Percentiles rank a stretch among this genome's conserved stretches.
These are phyloP conservation scores for Thomomys bottae DNA, from an alignment of 2,113 vertebrate genomes.

Conservation along the genomic window DNA sequence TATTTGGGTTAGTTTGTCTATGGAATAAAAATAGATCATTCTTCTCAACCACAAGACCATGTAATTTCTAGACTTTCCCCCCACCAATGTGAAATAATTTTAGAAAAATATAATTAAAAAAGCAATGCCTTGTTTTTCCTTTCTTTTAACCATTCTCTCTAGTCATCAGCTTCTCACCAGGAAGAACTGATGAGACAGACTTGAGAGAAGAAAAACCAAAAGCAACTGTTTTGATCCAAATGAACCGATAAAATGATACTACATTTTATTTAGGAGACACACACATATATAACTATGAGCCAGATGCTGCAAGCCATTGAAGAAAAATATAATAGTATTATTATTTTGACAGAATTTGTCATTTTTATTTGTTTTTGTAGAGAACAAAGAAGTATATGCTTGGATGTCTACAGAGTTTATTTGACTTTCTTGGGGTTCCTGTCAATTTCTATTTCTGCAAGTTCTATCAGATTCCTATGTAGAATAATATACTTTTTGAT, in stretches of 20 bases:
- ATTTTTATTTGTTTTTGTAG: neutral
- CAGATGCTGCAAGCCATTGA: neutral
- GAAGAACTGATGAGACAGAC: neutral
- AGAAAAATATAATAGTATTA: too few relatives aligned
- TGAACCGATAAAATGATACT: too few relatives aligned
- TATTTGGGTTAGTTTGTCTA: neutral
- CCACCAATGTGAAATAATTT: neutral
- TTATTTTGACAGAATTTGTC: neutral
- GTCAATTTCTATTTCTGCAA: conserved; percentile 15
- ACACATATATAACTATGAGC: neutral
- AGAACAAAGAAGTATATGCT: neutral
- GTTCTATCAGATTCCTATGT: neutral
- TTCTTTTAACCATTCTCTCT: neutral
- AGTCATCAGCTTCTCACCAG: neutral
- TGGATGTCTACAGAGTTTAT: neutral
- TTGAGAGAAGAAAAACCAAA: neutral
- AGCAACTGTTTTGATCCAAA: neutral
- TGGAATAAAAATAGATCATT: neutral
- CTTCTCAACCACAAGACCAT: neutral
- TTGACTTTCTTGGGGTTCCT: neutral
- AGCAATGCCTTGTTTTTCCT: neutral
- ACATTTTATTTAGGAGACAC: neutral
- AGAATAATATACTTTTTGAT: neutral
- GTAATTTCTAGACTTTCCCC: neutral
- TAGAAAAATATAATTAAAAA: neutral